Percentiles rank a stretch among this genome's conserved stretches.
Evolutionary conservation across 2,797 vertebrate species (phyloP).

Genomic region (Pseudomugil gertrudae): DNA sequence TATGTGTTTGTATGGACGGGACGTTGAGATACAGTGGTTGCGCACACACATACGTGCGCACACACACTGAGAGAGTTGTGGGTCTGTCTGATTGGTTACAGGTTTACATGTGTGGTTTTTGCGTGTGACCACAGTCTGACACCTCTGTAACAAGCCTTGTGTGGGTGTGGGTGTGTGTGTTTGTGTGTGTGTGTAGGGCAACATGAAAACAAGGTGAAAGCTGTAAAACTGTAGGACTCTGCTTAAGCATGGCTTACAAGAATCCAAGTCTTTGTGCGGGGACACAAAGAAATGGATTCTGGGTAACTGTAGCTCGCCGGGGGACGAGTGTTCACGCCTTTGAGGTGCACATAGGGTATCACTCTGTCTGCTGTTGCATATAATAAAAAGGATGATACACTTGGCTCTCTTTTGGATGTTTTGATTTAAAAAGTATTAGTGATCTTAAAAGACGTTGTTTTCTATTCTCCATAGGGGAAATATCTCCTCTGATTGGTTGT

Average conservation of each 20-base stretch:
- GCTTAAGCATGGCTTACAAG: conserved; percentile 24
- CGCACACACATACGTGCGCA: conserved; percentile 51
- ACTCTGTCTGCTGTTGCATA: conserved; percentile 8
- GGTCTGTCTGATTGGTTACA: conserved; percentile 62
- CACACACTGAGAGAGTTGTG: conserved; percentile 9
- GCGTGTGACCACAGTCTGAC: conserved; percentile 53
- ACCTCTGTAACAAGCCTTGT: conserved; percentile 54
- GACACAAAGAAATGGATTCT: conserved; percentile 22
- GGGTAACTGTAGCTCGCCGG: conserved; percentile 32
- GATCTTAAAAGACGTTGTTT: neutral
- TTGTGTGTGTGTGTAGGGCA: conserved; percentile 12
- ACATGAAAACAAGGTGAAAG: conserved; percentile 53
- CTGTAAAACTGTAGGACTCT: conserved; percentile 42
- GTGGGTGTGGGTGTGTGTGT: neutral
- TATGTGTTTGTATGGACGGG: conserved; percentile 27
- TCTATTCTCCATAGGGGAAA: neutral
- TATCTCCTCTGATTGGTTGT: neutral
- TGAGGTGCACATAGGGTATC: neutral
- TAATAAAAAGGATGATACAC: neutral
- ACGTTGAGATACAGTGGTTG: conserved; percentile 53
- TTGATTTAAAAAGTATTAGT: neutral
- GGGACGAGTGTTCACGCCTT: conserved; percentile 9
- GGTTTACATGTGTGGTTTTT: conserved; percentile 48
- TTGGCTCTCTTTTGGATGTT: neutral
- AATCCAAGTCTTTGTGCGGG: conserved; percentile 23